Conservation (phyloP, 1,140 invertebrate species). For the Colletes latitarsis region DNA sequence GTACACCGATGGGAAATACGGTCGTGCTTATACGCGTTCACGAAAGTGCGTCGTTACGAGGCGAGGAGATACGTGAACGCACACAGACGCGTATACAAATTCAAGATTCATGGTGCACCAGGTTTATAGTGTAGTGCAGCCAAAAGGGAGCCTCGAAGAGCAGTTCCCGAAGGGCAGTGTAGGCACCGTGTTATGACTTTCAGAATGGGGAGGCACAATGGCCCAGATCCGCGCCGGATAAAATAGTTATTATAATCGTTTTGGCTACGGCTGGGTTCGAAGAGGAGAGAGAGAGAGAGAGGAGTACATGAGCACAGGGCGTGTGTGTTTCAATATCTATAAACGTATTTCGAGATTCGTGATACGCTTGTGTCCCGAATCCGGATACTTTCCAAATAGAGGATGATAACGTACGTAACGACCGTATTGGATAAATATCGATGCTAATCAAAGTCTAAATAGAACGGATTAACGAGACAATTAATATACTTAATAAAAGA, state of each 20-base stretch:
- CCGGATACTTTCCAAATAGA: constrained; percentile 61
- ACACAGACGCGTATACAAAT: constrained; percentile 51
- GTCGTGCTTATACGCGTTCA: constrained; percentile 25
- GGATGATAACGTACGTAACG: constrained; percentile 68
- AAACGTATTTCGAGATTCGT: constrained; percentile 31
- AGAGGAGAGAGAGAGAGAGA: constrained; percentile 23
- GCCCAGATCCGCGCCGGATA: constrained; percentile 80
- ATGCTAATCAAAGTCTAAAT: constrained; percentile 56
- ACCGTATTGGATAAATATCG: constrained; percentile 69
- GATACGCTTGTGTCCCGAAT: constrained; percentile 24
- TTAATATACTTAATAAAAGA: too few species aligned
- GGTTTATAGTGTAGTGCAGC: constrained; percentile 51
- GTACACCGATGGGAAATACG: background rate
- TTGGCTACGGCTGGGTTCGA: constrained; percentile 66
- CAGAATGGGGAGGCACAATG: constrained; percentile 81
- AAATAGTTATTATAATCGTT: constrained; percentile 82
- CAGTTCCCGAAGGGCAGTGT: constrained; percentile 72
- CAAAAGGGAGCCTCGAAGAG: constrained; percentile 64
- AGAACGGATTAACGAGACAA: too few species aligned
- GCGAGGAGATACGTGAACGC: background rate
- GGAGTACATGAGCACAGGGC: background rate
- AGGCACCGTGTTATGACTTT: constrained; percentile 81
- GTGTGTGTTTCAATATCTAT: constrained; percentile 11
- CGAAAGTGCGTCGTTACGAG: constrained; percentile 11
- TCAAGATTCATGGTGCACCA: constrained; percentile 73